Base-by-base conservation (phyloP, 2,888 invertebrate species). In the Bugulina stolonifera region DNA sequence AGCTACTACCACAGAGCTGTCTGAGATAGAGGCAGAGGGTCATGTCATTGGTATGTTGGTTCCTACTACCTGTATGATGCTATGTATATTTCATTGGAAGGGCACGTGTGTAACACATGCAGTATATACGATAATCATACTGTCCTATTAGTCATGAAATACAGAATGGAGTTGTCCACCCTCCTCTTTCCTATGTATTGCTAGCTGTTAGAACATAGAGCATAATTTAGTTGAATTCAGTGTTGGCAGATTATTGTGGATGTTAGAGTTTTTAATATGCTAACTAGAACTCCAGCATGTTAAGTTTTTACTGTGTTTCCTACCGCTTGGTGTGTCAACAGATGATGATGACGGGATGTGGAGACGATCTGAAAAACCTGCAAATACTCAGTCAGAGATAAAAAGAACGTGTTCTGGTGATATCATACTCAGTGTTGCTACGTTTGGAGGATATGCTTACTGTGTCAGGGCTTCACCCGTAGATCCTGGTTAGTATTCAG, bases 401-500 rank as follows among this genome's bases (percentile, higher is more conserved):
- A 27, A 32, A 32, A 64, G 64, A n/a, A 64, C 64, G 3, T 54
- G 70, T 25, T 5, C 35, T 29, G 70, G 35, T 27, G 10, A 25
- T 25, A 29, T 54, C 5, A 5, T 71, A 5, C 14, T 58, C 71
- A 69, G n/a, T 29, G n/a, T 73, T 32, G 25, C 35, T 5, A 72
- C 73, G 25, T 87, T 89, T 75, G 90, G 89, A 2, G 91, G 90
- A 18, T 88, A 85, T 79, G 82, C 90, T 0, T 90, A 89, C 78
- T 87, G 87, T 43, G 81, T 91, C 34, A 86, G 87, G 54, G 81
- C 87, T 5, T 91, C 91, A 73, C 89, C 90, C 0, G 85, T 91
- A 73, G 91, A 91, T 83, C 90, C 91, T 72, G 87, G 87, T 79
- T 88, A 87, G 89, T 89, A 81, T n/a, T n/a, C n/a, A n/a, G n/a